phyloP scores from a whole-genome alignment of 2,888 invertebrate species.

The Alitta virens region DNA sequence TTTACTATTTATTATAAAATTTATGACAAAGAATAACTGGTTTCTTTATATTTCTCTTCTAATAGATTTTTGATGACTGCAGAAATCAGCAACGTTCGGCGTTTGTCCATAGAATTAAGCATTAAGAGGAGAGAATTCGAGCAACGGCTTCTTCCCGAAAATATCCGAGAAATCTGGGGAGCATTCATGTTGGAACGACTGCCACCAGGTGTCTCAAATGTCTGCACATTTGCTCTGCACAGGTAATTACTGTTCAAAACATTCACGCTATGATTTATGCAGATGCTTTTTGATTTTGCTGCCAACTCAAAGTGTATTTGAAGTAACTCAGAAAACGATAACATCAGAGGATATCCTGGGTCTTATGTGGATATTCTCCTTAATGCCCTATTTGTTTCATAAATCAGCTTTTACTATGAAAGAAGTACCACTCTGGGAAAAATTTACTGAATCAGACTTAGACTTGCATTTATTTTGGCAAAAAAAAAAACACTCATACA shows the following conservation, averaged over 20 bases:
- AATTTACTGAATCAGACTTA: no score
- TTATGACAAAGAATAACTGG: no score
- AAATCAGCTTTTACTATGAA: no score
- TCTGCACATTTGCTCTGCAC: not conserved
- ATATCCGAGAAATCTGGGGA: conserved; percentile 1
- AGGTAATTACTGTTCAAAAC: not conserved
- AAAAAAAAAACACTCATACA: no score
- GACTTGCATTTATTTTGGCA: no score
- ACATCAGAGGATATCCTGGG: no score
- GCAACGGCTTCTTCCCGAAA: not conserved
- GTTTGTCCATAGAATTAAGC: not conserved
- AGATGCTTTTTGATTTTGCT: not conserved
- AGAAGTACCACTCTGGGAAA: not conserved
- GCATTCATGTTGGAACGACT: not conserved
- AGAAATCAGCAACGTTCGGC: not conserved
- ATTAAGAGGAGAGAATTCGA: not conserved
- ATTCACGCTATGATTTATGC: not conserved
- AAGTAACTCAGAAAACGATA: no score
- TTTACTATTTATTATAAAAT: no score
- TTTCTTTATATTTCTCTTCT: no score
- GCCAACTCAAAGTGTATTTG: no score
- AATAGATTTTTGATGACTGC: not conserved
- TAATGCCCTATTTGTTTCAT: no score
- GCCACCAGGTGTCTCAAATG: not conserved
- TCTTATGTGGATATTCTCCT: no score